Percentiles rank a stretch among this genome's conserved stretches.
phyloP scores from a whole-genome alignment of 1,140 invertebrate species.

The Drosophila sp. region DNA sequence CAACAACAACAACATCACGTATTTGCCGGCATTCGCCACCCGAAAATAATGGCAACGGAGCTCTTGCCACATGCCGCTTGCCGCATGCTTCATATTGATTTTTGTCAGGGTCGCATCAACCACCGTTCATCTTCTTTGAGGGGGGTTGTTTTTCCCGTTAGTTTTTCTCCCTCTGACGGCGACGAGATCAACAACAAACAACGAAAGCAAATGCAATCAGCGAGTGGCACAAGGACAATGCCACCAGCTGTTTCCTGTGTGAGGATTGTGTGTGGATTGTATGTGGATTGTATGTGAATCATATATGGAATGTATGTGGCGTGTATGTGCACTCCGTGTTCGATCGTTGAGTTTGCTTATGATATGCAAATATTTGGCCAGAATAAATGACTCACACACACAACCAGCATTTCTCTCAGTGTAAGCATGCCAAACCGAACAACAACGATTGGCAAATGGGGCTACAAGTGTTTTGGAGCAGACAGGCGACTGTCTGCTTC shows the following conservation, averaged over 20 bases:
- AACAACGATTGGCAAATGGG: conserved; percentile 46
- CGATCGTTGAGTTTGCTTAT: conserved; percentile 48
- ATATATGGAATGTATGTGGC: too few relatives aligned
- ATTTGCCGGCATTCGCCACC: conserved; percentile 40
- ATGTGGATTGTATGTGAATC: background rate
- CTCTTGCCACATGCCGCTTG: background rate
- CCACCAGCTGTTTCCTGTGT: conserved; percentile 61
- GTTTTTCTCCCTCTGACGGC: conserved; percentile 55
- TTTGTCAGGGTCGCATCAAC: conserved; percentile 51
- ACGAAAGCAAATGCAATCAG: conserved; percentile 44
- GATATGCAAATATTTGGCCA: conserved; percentile 71
- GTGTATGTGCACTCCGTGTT: background rate
- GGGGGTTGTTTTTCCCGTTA: conserved; percentile 58
- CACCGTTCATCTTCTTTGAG: conserved; percentile 17
- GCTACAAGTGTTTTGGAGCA: conserved; percentile 69
- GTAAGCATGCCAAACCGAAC: conserved; percentile 51
- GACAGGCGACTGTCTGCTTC: conserved; percentile 33
- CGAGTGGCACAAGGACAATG: conserved; percentile 42
- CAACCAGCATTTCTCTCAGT: conserved; percentile 50
- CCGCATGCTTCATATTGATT: conserved; percentile 40
- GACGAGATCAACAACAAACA: conserved; percentile 48
- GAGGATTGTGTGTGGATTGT: conserved; percentile 9
- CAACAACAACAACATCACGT: conserved; percentile 31
- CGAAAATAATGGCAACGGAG: conserved; percentile 18
- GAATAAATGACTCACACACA: conserved; percentile 42